Evolutionary conservation across 2,888 invertebrate genomes (phyloP).

Genomic region (Bembecia ichneumoniformis): DNA sequence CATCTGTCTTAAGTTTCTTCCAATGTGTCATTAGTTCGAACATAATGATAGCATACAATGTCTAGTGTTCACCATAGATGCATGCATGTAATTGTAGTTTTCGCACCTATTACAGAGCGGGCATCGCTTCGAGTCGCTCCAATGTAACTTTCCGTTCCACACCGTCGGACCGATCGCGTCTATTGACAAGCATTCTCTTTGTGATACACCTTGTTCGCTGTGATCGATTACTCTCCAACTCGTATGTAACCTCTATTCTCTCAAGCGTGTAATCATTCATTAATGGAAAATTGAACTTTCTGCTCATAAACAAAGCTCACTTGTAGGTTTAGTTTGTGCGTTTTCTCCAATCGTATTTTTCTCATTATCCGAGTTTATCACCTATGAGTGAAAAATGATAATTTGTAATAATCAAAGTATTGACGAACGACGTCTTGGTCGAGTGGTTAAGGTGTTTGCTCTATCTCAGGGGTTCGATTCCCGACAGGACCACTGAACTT

Average conservation of each 20-base stretch:
- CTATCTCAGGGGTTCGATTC: too few relatives aligned
- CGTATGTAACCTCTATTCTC: conserved; percentile 31
- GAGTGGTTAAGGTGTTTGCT: too few relatives aligned
- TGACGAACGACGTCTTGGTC: too few relatives aligned
- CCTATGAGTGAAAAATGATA: too few relatives aligned
- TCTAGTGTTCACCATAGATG: too few relatives aligned
- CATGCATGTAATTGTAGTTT: background rate
- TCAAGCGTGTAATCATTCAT: conserved; percentile 23
- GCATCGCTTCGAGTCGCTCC: background rate
- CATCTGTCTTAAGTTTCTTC: too few relatives aligned
- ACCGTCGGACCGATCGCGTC: conserved; percentile 24
- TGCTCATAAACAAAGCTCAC: conserved; percentile 14
- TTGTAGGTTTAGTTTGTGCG: conserved; percentile 11
- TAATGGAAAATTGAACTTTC: conserved; percentile 17
- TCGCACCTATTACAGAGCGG: background rate
- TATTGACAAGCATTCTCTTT: conserved; percentile 39
- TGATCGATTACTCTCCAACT: conserved; percentile 4
- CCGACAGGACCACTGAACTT: too few relatives aligned
- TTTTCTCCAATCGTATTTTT: conserved; percentile 1
- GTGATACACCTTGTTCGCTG: conserved; percentile 19
- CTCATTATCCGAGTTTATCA: background rate
- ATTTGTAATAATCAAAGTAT: too few relatives aligned
- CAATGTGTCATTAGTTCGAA: too few relatives aligned
- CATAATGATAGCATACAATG: too few relatives aligned
- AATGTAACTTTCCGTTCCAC: conserved; percentile 54